phyloP scores from a whole-genome alignment of 2,888 invertebrate species.

The Lobophora halterata region DNA sequence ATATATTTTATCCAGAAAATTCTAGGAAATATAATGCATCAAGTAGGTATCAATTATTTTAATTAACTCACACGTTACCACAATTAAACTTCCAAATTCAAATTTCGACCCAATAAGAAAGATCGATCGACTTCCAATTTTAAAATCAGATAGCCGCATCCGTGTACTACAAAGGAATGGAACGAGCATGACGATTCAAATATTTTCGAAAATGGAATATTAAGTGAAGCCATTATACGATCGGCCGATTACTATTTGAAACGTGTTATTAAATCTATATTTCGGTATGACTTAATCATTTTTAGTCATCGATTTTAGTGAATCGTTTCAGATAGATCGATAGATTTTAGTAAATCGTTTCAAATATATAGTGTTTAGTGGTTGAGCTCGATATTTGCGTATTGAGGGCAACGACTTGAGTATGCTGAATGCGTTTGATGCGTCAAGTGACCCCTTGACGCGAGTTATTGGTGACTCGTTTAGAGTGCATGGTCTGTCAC shows the following conservation, averaged over 20 bases:
- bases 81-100: constrained; percentile 55
- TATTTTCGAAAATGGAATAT: constrained; percentile 79
- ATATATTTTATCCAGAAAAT: not conserved
- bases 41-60: constrained; percentile 39
- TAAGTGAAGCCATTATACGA: constrained; percentile 77
- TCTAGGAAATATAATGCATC: not conserved
- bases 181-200: constrained; percentile 78
- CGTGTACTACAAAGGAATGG: constrained; percentile 72
- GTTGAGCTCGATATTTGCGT: constrained; percentile 51
- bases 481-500: constrained; percentile 58
- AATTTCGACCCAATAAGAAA: constrained; percentile 60
- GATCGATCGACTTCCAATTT: constrained; percentile 74
- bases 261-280: constrained; percentile 63
- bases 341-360: constrained; percentile 18
- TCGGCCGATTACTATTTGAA: constrained; percentile 67
- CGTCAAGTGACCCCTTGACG: constrained; percentile 75
- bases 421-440: constrained; percentile 65
- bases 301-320: constrained; percentile 24
- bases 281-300: constrained; percentile 30
- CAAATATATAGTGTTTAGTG: constrained; percentile 10
- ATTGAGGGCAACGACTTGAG: constrained; percentile 71
- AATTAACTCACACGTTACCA: constrained; percentile 45
- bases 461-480: constrained; percentile 76
- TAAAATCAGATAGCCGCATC: constrained; percentile 73
- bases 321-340: constrained; percentile 11